phyloP scores from a whole-genome alignment of 2,888 invertebrate genomes.

The Notodromas monacha region DNA sequence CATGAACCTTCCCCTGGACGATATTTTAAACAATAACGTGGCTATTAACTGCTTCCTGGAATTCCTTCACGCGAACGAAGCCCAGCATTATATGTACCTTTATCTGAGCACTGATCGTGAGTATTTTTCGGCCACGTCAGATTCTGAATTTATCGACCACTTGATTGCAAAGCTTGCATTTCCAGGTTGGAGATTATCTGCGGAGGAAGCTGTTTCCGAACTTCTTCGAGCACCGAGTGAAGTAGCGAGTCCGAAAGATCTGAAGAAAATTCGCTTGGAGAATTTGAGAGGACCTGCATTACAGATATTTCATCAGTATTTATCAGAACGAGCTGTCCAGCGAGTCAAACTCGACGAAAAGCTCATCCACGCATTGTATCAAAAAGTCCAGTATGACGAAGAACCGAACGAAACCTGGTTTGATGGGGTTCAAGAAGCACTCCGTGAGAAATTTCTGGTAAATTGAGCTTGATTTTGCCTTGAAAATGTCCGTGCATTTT shows the following conservation, averaged over 20 bases:
- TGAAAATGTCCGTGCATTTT: too few relatives aligned
- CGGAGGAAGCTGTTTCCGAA: constrained; percentile 21
- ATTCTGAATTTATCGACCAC: too few relatives aligned
- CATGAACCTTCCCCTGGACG: constrained; percentile 30
- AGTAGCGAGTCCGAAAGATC: too few relatives aligned
- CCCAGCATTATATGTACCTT: constrained; percentile 37
- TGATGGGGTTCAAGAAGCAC: constrained; percentile 39
- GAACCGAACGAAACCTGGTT: constrained; percentile 37
- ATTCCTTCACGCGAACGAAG: constrained; percentile 32
- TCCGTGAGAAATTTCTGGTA: constrained; percentile 25
- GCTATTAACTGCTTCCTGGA: constrained; percentile 43
- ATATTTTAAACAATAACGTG: constrained; percentile 37
- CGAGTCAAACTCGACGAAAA: constrained; percentile 27
- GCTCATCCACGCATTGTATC: constrained; percentile 23
- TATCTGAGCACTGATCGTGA: constrained; percentile 38
- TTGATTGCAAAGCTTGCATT: too few relatives aligned
- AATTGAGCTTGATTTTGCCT: too few relatives aligned
- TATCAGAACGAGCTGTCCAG: constrained; percentile 33
- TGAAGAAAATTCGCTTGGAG: constrained; percentile 14
- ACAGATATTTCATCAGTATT: constrained; percentile 39
- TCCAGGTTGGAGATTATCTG: constrained; percentile 28
- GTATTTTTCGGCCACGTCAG: too few relatives aligned
- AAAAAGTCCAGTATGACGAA: constrained; percentile 1
- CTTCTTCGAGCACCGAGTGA: background rate
- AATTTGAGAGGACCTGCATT: constrained; percentile 29